phyloP scores from a whole-genome alignment of 2,888 invertebrate species.

The Anoncus sp. region DNA sequence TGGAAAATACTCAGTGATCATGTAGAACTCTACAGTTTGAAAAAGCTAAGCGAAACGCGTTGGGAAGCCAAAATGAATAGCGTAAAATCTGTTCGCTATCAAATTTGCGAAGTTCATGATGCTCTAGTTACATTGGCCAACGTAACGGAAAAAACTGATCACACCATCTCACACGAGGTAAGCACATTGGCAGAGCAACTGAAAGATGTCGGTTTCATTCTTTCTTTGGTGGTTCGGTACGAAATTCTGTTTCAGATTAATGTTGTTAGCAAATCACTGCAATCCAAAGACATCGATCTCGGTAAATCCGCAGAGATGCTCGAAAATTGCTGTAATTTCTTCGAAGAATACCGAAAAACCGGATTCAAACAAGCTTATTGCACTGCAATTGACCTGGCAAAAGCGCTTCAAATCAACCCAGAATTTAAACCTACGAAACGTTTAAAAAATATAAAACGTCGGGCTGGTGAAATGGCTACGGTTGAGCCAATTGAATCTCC shows the following conservation, averaged over 20 bases:
- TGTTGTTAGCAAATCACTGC: conserved; percentile 67
- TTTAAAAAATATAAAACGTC: conserved; percentile 70
- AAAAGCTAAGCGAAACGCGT: conserved; percentile 73
- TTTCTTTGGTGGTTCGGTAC: conserved; percentile 75
- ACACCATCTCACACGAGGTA: conserved; percentile 65
- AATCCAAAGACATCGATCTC: conserved; percentile 64
- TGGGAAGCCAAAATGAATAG: conserved; percentile 71
- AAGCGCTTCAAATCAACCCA: conserved; percentile 65
- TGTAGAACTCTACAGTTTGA: conserved; percentile 66
- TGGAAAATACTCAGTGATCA: conserved; percentile 73
- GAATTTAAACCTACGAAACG: conserved; percentile 69
- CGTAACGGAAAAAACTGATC: conserved; percentile 55
- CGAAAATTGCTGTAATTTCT: conserved; percentile 47
- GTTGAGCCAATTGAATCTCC: conserved; percentile 67
- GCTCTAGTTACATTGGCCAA: conserved; percentile 70
- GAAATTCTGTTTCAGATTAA: conserved; percentile 74
- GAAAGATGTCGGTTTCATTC: conserved; percentile 72
- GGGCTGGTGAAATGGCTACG: conserved; percentile 71
- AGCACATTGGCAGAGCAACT: conserved; percentile 68
- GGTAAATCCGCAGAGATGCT: conserved; percentile 66
- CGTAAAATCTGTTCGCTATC: conserved; percentile 72
- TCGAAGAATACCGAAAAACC: conserved; percentile 53
- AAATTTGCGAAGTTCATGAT: conserved; percentile 73
- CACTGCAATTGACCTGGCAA: conserved; percentile 71
- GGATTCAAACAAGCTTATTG: conserved; percentile 66